A percentile compares a stretch with the other conserved stretches of the same genome.
phyloP scores from a whole-genome alignment of 2,888 invertebrate genomes.

The Eledone cirrhosa region DNA sequence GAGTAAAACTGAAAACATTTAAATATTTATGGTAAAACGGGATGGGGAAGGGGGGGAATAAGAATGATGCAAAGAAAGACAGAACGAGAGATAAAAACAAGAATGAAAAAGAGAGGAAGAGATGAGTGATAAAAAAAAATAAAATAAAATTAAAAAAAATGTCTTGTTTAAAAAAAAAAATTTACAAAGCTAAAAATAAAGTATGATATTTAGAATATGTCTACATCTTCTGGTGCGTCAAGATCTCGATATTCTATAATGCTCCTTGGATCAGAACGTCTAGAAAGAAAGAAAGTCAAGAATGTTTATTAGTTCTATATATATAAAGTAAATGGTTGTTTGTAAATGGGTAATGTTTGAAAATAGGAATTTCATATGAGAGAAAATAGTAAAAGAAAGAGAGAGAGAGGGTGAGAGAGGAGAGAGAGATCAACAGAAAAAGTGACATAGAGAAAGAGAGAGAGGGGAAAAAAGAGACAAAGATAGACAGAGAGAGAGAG shows the following conservation, averaged over 20 bases:
- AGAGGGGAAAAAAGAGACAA: no score
- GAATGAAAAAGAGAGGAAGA: no score
- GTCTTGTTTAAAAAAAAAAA: neutral
- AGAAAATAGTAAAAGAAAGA: no score
- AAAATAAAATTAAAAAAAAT: conserved; percentile 5
- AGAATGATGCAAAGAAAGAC: no score
- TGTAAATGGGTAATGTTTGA: neutral
- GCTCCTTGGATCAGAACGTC: conserved; percentile 72
- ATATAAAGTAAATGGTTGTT: neutral
- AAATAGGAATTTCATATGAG: neutral
- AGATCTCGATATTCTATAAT: conserved; percentile 89
- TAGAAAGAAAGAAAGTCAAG: conserved; percentile 29
- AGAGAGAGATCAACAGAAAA: no score
- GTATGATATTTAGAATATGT: conserved; percentile 74
- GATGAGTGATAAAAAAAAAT: neutral
- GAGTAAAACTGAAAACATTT: no score
- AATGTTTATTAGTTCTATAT: neutral
- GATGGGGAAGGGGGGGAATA: no score
- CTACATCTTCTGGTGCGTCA: conserved; percentile 84
- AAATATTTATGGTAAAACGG: no score
- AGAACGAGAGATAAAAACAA: no score
- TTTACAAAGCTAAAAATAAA: neutral
- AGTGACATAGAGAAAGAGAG: no score
- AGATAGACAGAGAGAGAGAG: no score
- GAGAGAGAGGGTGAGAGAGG: no score